Percentiles rank a stretch among this genome's conserved stretches.
Conservation (phyloP, 2,797 vertebrate species). For the Mastacembelus armatus region DNA sequence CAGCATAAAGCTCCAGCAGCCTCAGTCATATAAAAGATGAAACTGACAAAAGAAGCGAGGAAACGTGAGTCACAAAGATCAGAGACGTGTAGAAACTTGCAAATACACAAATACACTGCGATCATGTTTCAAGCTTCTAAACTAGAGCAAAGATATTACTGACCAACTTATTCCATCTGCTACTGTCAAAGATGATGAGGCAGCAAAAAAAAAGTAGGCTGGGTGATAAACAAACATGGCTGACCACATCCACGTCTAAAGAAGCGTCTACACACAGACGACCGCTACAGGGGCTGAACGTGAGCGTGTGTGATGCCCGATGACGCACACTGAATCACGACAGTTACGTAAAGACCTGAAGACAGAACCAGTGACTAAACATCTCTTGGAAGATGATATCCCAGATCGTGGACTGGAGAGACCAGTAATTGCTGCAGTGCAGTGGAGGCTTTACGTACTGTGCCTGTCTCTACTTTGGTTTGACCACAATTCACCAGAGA, state of each 20-base stretch:
- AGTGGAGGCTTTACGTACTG: conserved; percentile 12
- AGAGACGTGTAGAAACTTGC: no score
- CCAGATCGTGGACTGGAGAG: neutral
- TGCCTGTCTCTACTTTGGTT: conserved; percentile 33
- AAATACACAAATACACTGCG: neutral
- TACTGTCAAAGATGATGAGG: conserved; percentile 7
- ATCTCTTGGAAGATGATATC: conserved; percentile 36
- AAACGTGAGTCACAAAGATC: neutral
- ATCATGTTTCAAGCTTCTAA: neutral
- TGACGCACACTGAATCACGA: conserved; percentile 64
- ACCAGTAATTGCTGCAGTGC: conserved; percentile 35
- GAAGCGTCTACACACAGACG: conserved; percentile 22
- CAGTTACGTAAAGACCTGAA: conserved; percentile 34
- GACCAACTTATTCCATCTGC: neutral
- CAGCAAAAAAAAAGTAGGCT: conserved; percentile 6
- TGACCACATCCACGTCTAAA: conserved; percentile 50
- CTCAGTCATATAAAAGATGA: no score
- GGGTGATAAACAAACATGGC: conserved; percentile 48
- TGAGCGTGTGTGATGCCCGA: neutral
- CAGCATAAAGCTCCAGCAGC: no score
- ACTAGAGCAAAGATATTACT: neutral
- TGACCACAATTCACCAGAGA: conserved; percentile 48
- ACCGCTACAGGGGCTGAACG: neutral
- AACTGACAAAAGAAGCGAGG: neutral
- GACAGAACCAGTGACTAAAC: conserved; percentile 52